Evolutionary conservation across 2,113 vertebrate genomes (phyloP).

Genomic region (Seriola rivoliana): DNA sequence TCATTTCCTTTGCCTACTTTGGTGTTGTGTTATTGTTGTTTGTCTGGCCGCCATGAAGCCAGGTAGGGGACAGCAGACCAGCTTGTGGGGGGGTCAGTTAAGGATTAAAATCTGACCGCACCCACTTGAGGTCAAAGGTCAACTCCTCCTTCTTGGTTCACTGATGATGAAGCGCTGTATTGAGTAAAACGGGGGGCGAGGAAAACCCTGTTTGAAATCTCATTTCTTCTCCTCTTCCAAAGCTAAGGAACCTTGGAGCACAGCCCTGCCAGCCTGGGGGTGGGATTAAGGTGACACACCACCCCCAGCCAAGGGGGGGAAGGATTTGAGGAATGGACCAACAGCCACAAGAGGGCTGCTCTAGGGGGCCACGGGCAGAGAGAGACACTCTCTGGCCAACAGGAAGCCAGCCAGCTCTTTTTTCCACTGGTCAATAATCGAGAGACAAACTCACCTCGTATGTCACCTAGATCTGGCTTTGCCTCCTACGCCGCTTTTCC

Average conservation of each 20-base stretch:
- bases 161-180: conserved; percentile 80
- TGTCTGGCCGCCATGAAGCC: conserved; percentile 76
- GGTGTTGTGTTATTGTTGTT: conserved; percentile 72
- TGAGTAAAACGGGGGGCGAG: conserved; percentile 62
- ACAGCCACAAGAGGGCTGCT: conserved; percentile 54
- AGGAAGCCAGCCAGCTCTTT: conserved; percentile 61
- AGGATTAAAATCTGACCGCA: conserved; percentile 61
- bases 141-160: conserved; percentile 62
- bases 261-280: conserved; percentile 76
- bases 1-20: conserved; percentile 72
- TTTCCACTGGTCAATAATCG: conserved; percentile 37
- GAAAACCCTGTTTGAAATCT: conserved; percentile 68
- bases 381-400: conserved; percentile 60
- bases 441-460: conserved; percentile 57
- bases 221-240: conserved; percentile 79
- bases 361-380: conserved; percentile 52
- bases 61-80: conserved; percentile 71
- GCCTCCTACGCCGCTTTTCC: conserved; percentile 43
- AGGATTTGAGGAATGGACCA: conserved; percentile 71
- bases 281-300: conserved; percentile 55
- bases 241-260: conserved; percentile 77
- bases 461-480: conserved; percentile 55
- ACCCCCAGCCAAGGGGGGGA: conserved; percentile 54
- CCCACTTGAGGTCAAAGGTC: conserved; percentile 65
- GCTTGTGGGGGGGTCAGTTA: conserved; percentile 59